These are phyloP conservation scores for Halocynthia roretzi DNA, from an alignment of 23 tunicate species.

Conservation along the genomic window DNA sequence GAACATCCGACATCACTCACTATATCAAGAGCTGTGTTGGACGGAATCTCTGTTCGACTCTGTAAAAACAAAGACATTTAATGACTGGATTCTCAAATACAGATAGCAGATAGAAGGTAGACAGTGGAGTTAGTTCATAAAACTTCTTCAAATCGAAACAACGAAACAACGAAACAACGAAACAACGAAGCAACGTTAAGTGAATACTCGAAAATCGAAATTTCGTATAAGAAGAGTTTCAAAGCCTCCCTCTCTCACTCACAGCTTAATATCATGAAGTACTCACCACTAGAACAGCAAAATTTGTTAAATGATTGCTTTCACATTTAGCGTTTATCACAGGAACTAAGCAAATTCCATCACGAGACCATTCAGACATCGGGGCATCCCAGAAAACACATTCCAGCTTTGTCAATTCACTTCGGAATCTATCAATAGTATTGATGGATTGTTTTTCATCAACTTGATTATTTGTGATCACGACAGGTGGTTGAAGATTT, in stretches of 20 bases:
- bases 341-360: neutral
- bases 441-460: too few relatives aligned
- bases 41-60: constrained; percentile 1
- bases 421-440: neutral
- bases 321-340: neutral
- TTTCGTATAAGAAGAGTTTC: too few relatives aligned
- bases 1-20: constrained; percentile 16
- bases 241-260: neutral
- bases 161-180: too few relatives aligned
- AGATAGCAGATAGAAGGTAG: too few relatives aligned
- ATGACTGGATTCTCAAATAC: too few relatives aligned
- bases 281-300: constrained; percentile 31
- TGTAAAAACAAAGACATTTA: neutral
- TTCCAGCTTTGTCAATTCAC: neutral
- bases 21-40: constrained; percentile 1
- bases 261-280: too few relatives aligned
- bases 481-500: too few relatives aligned
- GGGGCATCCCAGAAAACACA: constrained; percentile 7
- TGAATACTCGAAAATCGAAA: too few relatives aligned
- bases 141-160: too few relatives aligned
- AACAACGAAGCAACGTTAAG: too few relatives aligned
- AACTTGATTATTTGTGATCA: too few relatives aligned
- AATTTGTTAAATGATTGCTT: constrained; percentile 29
- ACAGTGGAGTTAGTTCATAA: too few relatives aligned
- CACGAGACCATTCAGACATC: neutral